Base-by-base conservation (phyloP, 1,140 invertebrate genomes). In the Aphelinus certus region DNA sequence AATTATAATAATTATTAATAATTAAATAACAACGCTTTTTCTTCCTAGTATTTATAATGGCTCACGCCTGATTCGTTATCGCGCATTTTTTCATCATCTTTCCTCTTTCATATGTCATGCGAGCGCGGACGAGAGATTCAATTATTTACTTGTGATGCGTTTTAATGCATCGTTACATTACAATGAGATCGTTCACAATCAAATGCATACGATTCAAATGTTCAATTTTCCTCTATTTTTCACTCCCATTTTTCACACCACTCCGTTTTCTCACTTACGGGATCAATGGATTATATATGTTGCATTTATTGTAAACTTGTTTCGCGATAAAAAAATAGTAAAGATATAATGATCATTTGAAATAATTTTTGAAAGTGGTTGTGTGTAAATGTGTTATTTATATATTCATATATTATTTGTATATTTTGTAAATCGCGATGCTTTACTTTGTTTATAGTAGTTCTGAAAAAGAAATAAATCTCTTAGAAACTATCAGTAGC, bases 21-120 rank as follows among this genome's bases (percentile, higher is more conserved):
- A 76, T 76, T 76, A 68, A 73, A 72, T 76, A 76, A 76, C 70
- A 76, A 76, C 70, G 64, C 75, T 58, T 71, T 60, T 69, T 55
- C 60, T 60, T 45, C n/a, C 63, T 76, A 72, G 67, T 75, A 75
- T 68, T 60, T 71, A 76, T 76, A 76, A 46, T 68, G 55, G 68
- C 70, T 76, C 7, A 67, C 56, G 63, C 64, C 70, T 69, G 66
- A 76, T 71, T 76, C 62, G 49, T 76, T 72, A 71, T 67, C 75
- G 69, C 64, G 26, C 26, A 63, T 62, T 7, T 55, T 67, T 7
- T 6, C 65, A 60, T 43, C 45, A n/a, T 26, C 45, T 67, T 7
- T 55, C 61, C 10, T 61, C 9, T 26, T 75, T 26, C 43, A 7
- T 49, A 51, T 26, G 7, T 60, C 3, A 5, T 69, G 10, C 66